Evolutionary conservation across 2,888 invertebrate species (phyloP).

Genomic region (Harmothoe impar): DNA sequence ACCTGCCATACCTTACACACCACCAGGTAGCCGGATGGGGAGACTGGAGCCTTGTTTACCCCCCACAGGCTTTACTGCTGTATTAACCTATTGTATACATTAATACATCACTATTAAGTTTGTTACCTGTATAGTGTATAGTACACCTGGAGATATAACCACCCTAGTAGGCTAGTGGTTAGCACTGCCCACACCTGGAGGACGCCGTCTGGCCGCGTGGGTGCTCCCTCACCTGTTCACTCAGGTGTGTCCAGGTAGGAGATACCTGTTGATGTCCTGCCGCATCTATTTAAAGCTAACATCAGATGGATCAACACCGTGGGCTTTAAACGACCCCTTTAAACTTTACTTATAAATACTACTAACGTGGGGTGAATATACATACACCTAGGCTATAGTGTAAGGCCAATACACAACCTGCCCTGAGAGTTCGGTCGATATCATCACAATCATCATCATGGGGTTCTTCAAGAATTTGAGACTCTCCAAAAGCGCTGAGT

Average conservation of each 20-base stretch:
- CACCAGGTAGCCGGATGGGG: neutral
- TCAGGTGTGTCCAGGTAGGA: neutral
- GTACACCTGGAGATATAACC: neutral
- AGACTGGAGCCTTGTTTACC: neutral
- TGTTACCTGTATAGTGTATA: neutral
- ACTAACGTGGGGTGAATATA: no score
- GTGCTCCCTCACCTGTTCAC: neutral
- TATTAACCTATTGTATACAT: neutral
- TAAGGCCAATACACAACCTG: neutral
- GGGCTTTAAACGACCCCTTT: neutral
- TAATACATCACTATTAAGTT: neutral
- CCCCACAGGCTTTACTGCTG: neutral
- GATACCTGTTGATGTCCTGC: neutral
- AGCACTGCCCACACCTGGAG: neutral
- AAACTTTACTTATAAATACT: neutral
- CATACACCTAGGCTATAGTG: neutral
- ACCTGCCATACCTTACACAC: neutral
- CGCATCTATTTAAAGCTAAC: no score
- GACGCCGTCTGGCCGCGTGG: neutral
- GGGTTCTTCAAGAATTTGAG: slow-evolving; percentile 40
- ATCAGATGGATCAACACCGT: neutral
- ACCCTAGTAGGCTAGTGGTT: neutral
- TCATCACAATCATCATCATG: neutral
- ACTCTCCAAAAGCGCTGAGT: slow-evolving; percentile 47
- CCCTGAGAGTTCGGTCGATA: neutral